Evolutionary conservation across 2,888 invertebrate genomes (phyloP), one percentile per base, ranked within the genome.

Genomic region (Xestia xanthographa): DNA sequence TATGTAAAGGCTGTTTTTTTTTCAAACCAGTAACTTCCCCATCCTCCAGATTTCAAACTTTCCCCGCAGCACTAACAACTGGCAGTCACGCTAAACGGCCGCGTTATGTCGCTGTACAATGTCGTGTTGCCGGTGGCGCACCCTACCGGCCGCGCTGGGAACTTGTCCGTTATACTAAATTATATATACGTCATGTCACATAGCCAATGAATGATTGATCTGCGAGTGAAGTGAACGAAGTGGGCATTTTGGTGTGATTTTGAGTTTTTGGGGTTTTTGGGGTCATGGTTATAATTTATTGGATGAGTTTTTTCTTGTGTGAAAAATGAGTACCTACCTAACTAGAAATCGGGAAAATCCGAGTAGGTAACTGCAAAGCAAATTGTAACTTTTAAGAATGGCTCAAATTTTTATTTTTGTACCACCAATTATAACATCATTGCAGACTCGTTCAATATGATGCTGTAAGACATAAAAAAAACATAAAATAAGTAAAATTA

Each of bases 11-110:
- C 0, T 14, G 5, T 38, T 22, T 38, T 34, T 58, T 38, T 62
- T 34, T 62, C 38, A 60, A 67, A 41, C 6, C 22, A 72, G 83
- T 53, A 22, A 72, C 38, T 86, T 63, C 41, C 29, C 43, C 20
- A 58, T 12, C 0, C 8, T 48, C 29, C 56, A 8, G 9, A 68
- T 58, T 71, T 71, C 22, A 3, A 0, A 72, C 50, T 77, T 80
- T 38, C 22, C 9, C 76, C 5, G 83, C 66, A 71, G 80, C 91
- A 88, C 65, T 89, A 90, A 90, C 87, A 84, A 89, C 87, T 73
- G 69, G 72, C 75, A 86, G 87, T 83, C 84, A 85, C 75, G 78
- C 80, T 88, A 88, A 90, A 82, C 86, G 83, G 85, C 68, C 50
- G 48, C 70, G 69, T 74, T 80, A 76, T 85, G 80, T 88, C 90